phyloP scores from a whole-genome alignment of 2,113 vertebrate species.

The Cinclus mexicanus region DNA sequence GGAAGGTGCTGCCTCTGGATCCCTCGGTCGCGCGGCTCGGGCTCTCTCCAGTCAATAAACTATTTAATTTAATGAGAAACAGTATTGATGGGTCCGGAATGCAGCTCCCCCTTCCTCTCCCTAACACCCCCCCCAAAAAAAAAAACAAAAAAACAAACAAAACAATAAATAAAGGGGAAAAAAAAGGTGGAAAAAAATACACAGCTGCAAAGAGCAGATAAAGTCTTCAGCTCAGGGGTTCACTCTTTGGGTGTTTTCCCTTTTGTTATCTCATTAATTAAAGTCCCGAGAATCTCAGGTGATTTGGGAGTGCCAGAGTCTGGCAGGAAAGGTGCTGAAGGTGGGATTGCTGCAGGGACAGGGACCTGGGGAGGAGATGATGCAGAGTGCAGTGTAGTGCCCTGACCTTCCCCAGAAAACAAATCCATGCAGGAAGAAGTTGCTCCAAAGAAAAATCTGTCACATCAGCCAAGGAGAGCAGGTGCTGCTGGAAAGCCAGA shows the following conservation, averaged over 20 bases:
- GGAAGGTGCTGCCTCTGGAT: constrained; percentile 71
- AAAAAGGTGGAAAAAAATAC: constrained; percentile 14
- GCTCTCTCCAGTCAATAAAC: constrained; percentile 92
- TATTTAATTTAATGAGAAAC: constrained; percentile 95
- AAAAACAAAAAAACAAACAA: background rate
- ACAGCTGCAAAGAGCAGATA: constrained; percentile 91
- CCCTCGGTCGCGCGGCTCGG: constrained; percentile 77
- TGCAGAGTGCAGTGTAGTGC: background rate
- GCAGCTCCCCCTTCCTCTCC: constrained; percentile 49
- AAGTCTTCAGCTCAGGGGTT: constrained; percentile 77
- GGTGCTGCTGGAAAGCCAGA: background rate
- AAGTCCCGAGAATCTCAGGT: background rate
- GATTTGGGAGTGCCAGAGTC: background rate
- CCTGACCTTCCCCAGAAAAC: background rate
- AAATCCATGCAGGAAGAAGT: background rate
- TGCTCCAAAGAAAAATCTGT: background rate
- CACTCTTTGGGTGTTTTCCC: constrained; percentile 59
- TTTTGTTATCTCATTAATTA: constrained; percentile 63
- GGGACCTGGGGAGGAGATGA: background rate
- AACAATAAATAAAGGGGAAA: background rate
- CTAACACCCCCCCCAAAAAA: background rate
- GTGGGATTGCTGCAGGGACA: background rate
- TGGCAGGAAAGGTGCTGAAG: constrained; percentile 9
- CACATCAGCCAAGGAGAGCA: background rate
- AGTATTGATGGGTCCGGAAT: constrained; percentile 87